Base-by-base conservation (phyloP, 1,140 invertebrate genomes). In the Hylyphantes graminicola region DNA sequence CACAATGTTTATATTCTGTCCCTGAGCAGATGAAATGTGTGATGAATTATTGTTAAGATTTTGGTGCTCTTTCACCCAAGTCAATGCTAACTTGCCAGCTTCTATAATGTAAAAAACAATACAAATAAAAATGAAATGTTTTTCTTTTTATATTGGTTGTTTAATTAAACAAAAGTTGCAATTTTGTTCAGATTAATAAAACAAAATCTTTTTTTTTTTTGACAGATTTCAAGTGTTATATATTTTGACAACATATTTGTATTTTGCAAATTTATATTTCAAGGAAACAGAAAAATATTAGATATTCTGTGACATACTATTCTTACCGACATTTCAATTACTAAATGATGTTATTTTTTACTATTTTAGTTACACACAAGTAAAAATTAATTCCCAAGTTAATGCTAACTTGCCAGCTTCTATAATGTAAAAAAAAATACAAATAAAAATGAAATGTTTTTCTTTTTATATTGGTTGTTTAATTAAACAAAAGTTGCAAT, bases 371-470 rank as follows among this genome's bases (percentile, higher is more conserved):
- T 35, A 35, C 35, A 35, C 35, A 35, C 5, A 35, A 35, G 35
- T 35, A 35, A 1, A 35, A 35, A 35, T 35, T 35, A 35, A 35
- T 35, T 35, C 35, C 57, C 91, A 90, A 87, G 94, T 94, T 85
- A 95, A 88, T 7, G 94, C 92, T 87, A 95, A 90, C 88, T 95
- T 95, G 17, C 94, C 94, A 74, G 94, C 94, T 88, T 95, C 90
- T 89, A 55, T 15, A 15, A 21, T 15, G 87, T 61, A 51, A 72
- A 70, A 17, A 35, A 35, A 2, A 13, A 70, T 50, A 50, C n/a
- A 51, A 12, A 65, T 21, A 65, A 12, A 21, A 64, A 19, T 15
- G 17, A 63, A 3, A 63, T n/a, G 21, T 10, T 64, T 19, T n/a
- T n/a, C n/a, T n/a, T n/a, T 64, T 5, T 35, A 35, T 1, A 35